Evolutionary conservation across 1,140 invertebrate genomes (phyloP).

Genomic region (Trichonephila clavipes): DNA sequence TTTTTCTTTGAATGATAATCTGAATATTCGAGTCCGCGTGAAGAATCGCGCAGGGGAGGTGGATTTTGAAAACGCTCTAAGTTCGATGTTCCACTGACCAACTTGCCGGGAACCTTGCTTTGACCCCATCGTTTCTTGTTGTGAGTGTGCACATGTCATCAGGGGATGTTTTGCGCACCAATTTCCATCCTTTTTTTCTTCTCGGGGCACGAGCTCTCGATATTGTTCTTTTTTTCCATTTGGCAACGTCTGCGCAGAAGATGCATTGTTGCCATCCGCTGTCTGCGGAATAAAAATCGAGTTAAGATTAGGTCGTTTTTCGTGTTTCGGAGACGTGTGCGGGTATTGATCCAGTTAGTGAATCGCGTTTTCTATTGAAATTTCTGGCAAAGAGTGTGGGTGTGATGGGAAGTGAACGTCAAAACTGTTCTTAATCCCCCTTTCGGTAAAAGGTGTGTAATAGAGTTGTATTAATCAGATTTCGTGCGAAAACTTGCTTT

Average conservation of each 20-base stretch:
- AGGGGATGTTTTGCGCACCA: not conserved
- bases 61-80: not conserved
- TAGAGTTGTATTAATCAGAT: no score
- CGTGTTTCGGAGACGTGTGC: not conserved
- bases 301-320: not conserved
- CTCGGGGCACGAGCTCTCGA: not conserved
- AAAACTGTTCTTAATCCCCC: no score
- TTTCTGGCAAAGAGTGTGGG: not conserved
- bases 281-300: not conserved
- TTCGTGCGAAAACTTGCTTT: no score
- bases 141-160: not conserved
- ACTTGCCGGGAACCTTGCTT: slow-evolving; percentile 25
- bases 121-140: slow-evolving; percentile 24
- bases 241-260: not conserved
- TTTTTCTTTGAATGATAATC: not conserved
- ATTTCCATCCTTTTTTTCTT: slow-evolving; percentile 46
- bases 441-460: no score
- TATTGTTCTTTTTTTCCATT: slow-evolving; percentile 13
- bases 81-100: slow-evolving; percentile 63
- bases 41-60: not conserved
- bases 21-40: not conserved
- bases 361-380: not conserved
- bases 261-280: slow-evolving; percentile 10
- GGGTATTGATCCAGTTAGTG: not conserved
- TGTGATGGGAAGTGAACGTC: not conserved